These are phyloP conservation scores for Mystacides longicornis DNA, from an alignment of 2,888 invertebrate species.

Conservation along the genomic window DNA sequence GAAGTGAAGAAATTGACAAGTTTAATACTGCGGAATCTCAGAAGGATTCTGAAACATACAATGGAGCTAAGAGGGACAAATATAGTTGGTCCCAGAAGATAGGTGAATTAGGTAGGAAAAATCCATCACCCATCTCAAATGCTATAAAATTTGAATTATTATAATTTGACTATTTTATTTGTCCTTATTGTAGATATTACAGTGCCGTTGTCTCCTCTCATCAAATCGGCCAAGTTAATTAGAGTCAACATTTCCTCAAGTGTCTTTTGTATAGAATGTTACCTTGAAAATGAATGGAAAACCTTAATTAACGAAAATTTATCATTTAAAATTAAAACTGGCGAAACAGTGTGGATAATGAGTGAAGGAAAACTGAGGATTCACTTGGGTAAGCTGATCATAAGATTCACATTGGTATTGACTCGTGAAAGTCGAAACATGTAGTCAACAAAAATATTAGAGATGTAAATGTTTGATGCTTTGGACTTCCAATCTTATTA, in stretches of 20 bases:
- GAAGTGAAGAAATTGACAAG: background rate
- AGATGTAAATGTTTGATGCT: too few species aligned
- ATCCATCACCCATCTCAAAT: too few species aligned
- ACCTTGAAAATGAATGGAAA: constrained; percentile 34
- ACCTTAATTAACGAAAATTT: constrained; percentile 57
- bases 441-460: too few species aligned
- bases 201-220: constrained; percentile 50
- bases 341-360: constrained; percentile 72
- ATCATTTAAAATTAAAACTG: constrained; percentile 57
- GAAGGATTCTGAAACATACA: constrained; percentile 56
- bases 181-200: constrained; percentile 47
- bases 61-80: constrained; percentile 68
- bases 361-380: constrained; percentile 53
- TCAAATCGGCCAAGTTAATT: constrained; percentile 60
- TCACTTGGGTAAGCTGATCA: constrained; percentile 52
- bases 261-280: constrained; percentile 25
- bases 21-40: constrained; percentile 28
- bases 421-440: too few species aligned
- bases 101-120: constrained; percentile 55
- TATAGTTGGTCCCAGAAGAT: constrained; percentile 86
- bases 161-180: too few species aligned
- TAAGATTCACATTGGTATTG: too few species aligned
- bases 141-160: too few species aligned
- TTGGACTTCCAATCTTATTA: too few species aligned
- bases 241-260: constrained; percentile 51